Base-by-base conservation (phyloP, 2,113 vertebrate species). In the Xenus cinereus region DNA sequence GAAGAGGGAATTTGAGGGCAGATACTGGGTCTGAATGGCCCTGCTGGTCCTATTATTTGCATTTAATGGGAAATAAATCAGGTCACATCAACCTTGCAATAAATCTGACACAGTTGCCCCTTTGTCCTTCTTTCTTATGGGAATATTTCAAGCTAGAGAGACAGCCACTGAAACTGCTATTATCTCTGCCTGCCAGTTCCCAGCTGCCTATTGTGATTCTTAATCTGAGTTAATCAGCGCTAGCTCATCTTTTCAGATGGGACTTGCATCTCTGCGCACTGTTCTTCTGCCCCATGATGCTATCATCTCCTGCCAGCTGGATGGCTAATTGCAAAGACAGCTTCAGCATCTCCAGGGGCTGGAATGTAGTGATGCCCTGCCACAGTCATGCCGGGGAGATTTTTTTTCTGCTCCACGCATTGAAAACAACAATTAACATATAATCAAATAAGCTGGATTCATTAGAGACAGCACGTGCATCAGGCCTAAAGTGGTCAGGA, bases 151-250 rank as follows among this genome's bases (percentile, higher is more conserved):
- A 54, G 26, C 81, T 72, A 22, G 48, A 69, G 51, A 57, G 53
- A 53, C 43, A 66, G 53, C 9, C 72, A 33, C 51, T 33, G 53
- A 57, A 62, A 30, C 30, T 26, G 56, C 56, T 59, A 50, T 94
- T 87, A 89, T 94, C 94, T 95, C 84, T 69, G 75, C 54, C 56
- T 37, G 66, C 89, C 84, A 77, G 84, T 22, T 84, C 81, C 92
- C 96, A 97, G 95, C 83, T 96, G 95, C 41, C 66, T 59, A 21
- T 56, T 56, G 57, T 74, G 90, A 60, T 37, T 53, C 77, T 90
- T 95, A 96, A 96, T 95, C 90, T 78, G 84, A 64, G 57, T 91
- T 91, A 96, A 95, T 97, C 90, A 84, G 66, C 33, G 8, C 46
- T 10, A 41, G 19, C 41, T 72, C 37, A 26, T 41, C 74, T 33